Evolutionary conservation across 2,113 vertebrate species (phyloP).

Genomic region (Hemichromis elongatus): DNA sequence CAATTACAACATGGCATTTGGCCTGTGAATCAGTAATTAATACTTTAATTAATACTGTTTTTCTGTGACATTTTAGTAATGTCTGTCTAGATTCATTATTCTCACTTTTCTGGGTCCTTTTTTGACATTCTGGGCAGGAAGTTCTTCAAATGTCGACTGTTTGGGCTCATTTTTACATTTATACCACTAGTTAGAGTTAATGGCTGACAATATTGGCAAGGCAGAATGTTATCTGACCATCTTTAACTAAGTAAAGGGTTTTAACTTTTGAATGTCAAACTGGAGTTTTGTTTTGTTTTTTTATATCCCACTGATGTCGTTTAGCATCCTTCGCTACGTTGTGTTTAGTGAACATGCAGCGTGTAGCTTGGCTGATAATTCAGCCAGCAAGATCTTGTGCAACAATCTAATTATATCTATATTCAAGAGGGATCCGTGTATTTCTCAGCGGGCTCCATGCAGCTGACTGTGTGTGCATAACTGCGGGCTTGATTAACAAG

Average conservation of each 20-base stretch:
- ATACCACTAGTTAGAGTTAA: background rate
- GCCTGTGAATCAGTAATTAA: conserved; percentile 16
- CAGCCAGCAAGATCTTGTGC: conserved; percentile 51
- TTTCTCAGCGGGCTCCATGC: conserved; percentile 62
- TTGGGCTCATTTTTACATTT: background rate
- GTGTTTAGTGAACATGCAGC: conserved; percentile 26
- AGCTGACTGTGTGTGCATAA: conserved; percentile 68
- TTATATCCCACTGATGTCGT: background rate
- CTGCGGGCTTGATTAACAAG: conserved; percentile 68
- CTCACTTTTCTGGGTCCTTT: background rate
- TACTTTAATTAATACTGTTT: conserved; percentile 17
- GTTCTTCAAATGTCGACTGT: background rate
- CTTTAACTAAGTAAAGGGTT: background rate
- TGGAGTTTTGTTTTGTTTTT: background rate
- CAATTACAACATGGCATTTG: conserved; percentile 29
- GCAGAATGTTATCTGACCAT: background rate
- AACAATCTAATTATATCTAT: conserved; percentile 74
- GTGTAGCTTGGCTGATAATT: conserved; percentile 55
- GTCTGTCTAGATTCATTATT: conserved; percentile 52
- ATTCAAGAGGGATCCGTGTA: conserved; percentile 60
- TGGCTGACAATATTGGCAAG: background rate
- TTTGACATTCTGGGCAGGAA: conserved; percentile 15
- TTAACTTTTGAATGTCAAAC: background rate
- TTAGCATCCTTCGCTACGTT: background rate
- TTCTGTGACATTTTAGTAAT: conserved; percentile 54